These are phyloP conservation scores for Papilio glaucus DNA, from an alignment of 1,140 invertebrate species.

Conservation along the genomic window DNA sequence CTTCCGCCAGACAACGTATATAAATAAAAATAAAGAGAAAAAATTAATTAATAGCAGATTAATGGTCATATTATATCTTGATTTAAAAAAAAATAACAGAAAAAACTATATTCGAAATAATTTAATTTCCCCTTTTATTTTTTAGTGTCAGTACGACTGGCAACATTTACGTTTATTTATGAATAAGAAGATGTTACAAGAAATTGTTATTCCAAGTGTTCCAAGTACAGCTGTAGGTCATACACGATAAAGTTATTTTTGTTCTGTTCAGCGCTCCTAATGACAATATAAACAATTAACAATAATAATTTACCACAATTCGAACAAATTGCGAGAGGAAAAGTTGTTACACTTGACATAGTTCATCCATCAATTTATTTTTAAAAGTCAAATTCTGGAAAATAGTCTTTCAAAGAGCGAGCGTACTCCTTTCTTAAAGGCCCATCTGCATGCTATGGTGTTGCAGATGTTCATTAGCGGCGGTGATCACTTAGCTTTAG, in stretches of 20 bases:
- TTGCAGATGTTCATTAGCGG: no score
- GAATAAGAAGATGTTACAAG: conserved; percentile 3
- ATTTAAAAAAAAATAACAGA: not conserved
- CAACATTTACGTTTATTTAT: not conserved
- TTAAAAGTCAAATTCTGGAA: no score
- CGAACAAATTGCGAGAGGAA: not conserved
- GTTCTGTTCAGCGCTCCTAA: not conserved
- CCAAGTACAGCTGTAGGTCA: conserved; percentile 18
- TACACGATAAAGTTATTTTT: not conserved
- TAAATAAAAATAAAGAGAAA: no score
- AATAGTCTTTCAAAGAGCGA: no score
- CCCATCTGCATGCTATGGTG: no score
- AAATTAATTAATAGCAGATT: no score
- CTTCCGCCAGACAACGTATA: no score
- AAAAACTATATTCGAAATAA: not conserved
- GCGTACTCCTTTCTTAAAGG: no score
- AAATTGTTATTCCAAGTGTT: conserved; percentile 8
- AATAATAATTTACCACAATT: not conserved
- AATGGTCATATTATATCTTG: no score
- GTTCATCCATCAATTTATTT: not conserved
- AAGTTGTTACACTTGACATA: not conserved
- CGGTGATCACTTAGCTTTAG: no score
- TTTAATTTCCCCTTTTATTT: not conserved
- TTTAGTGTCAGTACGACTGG: not conserved
- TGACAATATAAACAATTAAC: not conserved